Base-by-base conservation (phyloP, 1,140 invertebrate species). In the Diorhabda carinulata region DNA sequence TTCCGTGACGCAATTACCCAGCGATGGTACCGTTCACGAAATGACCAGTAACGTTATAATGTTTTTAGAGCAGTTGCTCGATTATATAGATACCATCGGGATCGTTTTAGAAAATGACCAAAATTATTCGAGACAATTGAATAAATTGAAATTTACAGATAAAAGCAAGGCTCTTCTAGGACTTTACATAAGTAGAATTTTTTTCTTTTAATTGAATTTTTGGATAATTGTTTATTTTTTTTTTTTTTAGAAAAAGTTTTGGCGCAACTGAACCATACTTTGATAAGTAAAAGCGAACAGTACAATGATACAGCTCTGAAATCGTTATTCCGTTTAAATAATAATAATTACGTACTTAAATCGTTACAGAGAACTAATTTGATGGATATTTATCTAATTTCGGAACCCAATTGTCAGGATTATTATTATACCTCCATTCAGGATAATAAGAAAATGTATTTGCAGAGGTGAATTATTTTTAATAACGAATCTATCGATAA, bases 21-120 rank as follows among this genome's bases (percentile, higher is more conserved):
- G 91, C 81, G 97, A 98, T 86, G 97, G 96, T 68, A 98, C 96
- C 1, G 96, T 98, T 41, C 96, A 97, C 80, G 95, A 98, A 82
- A 84, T 97, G 58, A 97, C 96, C 3, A 95, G 92, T 63, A 97
- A 98, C 81, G 94, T 97, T 64, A 87, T 96, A 57, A 90, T 95
- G 70, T 93, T 96, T 82, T 83, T 94, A 58, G 92, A 95, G 80
- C 92, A 95, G 76, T 83, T 96, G 61, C 86, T 90, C 9, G 90
- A 91, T 68, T 93, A 93, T 77, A 86, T 87, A 40, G 89, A 92
- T 75, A 92, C 90, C 4, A 89, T 93, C 61, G 91, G 84, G 73
- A 73, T 87, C 74, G 84, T 89, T 78, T 75, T 90, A 72, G 79
- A 83, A 64, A 82, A 90, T 81, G 90, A 92, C 77, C 78, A 83